Conservation (phyloP, 2,888 invertebrate genomes). For the Protonemura montana region DNA sequence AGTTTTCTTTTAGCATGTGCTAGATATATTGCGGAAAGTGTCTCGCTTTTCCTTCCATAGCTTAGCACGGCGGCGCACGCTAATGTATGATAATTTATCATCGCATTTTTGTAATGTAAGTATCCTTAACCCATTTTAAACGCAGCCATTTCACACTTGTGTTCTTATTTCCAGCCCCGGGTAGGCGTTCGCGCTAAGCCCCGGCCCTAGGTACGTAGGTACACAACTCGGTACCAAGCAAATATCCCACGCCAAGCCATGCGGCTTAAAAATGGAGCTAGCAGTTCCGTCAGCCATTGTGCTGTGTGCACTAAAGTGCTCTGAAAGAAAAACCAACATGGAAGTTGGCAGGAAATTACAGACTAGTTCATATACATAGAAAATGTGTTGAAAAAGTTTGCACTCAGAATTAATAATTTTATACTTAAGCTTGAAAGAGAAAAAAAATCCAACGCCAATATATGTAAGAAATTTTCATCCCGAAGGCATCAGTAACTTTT, state of each 20-base stretch:
- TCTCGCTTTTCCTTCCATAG: neutral
- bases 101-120: conserved; percentile 40
- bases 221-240: neutral
- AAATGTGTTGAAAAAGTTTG: conserved; percentile 28
- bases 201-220: neutral
- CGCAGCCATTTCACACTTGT: conserved; percentile 33
- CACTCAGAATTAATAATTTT: conserved; percentile 30
- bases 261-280: neutral
- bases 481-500: conserved; percentile 35
- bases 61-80: neutral
- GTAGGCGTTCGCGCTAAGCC: neutral
- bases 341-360: conserved; percentile 36
- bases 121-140: conserved; percentile 38
- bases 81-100: conserved; percentile 40
- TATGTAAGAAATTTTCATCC: conserved; percentile 30
- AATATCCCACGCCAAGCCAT: neutral
- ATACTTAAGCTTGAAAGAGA: neutral
- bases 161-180: neutral
- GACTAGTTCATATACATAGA: conserved; percentile 28
- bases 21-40: conserved; percentile 18
- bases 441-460: conserved; percentile 3
- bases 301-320: conserved; percentile 27
- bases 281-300: conserved; percentile 24
- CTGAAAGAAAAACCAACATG: conserved; percentile 28
- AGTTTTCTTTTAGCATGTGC: neutral